phyloP scores from a whole-genome alignment of 53 echinoderm and acorn worm species.

The Temnopleurus reevesii region DNA sequence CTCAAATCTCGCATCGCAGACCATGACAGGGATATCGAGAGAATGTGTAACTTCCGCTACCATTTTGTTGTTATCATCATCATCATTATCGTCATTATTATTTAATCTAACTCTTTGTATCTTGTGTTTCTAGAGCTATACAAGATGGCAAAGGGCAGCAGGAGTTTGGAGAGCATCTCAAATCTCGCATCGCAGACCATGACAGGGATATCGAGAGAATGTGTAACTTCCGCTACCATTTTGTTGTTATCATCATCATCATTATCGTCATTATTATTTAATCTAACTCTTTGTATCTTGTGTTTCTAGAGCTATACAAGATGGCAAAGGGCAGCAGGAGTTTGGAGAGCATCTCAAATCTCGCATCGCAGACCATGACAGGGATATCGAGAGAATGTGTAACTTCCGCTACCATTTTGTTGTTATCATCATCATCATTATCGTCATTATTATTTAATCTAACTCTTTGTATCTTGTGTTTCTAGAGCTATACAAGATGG shows the following conservation, averaged over 20 bases:
- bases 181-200: conserved; percentile 82
- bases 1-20: conserved; percentile 84
- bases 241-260: no score
- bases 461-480: no score
- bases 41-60: conserved; percentile 99
- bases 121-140: conserved; percentile 76
- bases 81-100: no score
- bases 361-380: conserved; percentile 87
- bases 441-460: no score
- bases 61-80: no score
- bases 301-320: conserved; percentile 88
- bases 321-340: conserved; percentile 89
- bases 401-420: conserved; percentile 99
- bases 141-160: conserved; percentile 96
- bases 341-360: conserved; percentile 91
- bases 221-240: conserved; percentile 99
- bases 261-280: no score
- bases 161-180: conserved; percentile 90
- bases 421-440: no score
- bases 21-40: conserved; percentile 94
- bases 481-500: conserved; percentile 98
- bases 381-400: conserved; percentile 97
- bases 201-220: conserved; percentile 96
- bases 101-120: no score
- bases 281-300: no score